A percentile compares a stretch with the other conserved stretches of the same genome.
phyloP scores from a whole-genome alignment of 1,140 invertebrate species.

The Archivesica marissinica region DNA sequence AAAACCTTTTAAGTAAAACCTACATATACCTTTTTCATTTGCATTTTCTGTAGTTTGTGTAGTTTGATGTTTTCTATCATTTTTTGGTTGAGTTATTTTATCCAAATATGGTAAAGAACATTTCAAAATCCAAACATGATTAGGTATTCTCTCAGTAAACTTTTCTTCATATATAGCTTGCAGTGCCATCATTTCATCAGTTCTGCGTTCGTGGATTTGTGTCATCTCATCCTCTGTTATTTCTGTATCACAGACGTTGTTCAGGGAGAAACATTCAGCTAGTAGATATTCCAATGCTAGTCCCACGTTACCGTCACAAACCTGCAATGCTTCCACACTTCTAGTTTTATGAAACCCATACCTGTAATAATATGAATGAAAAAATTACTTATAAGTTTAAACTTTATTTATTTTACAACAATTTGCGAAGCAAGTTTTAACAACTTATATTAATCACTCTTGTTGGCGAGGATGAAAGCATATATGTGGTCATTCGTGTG shows the following conservation, averaged over 20 bases:
- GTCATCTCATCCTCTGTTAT: slow-evolving; percentile 24
- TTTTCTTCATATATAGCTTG: slow-evolving; percentile 78
- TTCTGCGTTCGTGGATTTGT: slow-evolving; percentile 73
- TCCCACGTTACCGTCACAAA: slow-evolving; percentile 78
- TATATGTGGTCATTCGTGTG: no score
- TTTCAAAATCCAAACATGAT: slow-evolving; percentile 76
- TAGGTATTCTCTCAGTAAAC: slow-evolving; percentile 77
- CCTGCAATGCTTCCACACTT: slow-evolving; percentile 76
- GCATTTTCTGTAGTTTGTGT: background rate
- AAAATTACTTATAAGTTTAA: no score
- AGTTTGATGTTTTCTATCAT: slow-evolving; percentile 17
- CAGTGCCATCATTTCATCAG: slow-evolving; percentile 80
- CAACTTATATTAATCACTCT: no score
- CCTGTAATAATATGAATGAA: no score
- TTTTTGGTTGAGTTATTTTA: slow-evolving; percentile 61
- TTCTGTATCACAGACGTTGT: background rate
- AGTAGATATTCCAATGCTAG: slow-evolving; percentile 77
- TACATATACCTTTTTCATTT: slow-evolving; percentile 69
- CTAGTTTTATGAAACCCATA: slow-evolving; percentile 79
- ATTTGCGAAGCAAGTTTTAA: no score
- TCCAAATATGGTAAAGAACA: slow-evolving; percentile 72
- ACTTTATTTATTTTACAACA: no score
- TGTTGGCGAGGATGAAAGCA: no score
- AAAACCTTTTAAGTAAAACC: slow-evolving; percentile 76
- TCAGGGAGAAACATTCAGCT: slow-evolving; percentile 69